Conservation (phyloP, 2,113 vertebrate species). For the Antigone vipio region DNA sequence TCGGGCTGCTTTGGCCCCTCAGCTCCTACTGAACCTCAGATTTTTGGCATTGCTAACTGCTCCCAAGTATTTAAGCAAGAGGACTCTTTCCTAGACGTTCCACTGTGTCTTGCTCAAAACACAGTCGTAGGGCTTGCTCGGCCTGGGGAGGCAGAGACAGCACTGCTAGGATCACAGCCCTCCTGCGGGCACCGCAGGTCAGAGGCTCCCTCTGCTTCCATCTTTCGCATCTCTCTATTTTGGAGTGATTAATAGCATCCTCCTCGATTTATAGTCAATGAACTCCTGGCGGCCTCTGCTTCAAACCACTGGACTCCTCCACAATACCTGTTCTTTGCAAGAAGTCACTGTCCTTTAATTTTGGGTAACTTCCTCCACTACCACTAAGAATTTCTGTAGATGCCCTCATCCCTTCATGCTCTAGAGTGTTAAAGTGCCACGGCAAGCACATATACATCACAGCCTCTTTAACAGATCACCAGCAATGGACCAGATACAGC, state of each 20-base stretch:
- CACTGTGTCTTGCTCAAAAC: not conserved
- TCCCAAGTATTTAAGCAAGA: not conserved
- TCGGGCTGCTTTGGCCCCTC: not conserved
- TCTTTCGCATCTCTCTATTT: not conserved
- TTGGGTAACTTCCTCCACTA: not conserved
- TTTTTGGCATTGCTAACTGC: not conserved
- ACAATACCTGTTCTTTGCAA: not conserved
- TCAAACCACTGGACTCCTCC: not conserved
- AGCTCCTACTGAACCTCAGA: not conserved
- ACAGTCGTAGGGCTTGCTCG: not conserved
- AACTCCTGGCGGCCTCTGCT: not conserved
- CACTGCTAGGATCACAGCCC: not conserved
- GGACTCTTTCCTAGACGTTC: not conserved
- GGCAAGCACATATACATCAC: not conserved
- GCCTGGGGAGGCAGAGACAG: not conserved
- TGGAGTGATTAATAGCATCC: not conserved
- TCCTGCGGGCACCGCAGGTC: not conserved
- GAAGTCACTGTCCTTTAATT: not conserved
- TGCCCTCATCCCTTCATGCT: rapidly evolving
- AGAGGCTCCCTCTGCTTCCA: not conserved
- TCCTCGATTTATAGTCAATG: rapidly evolving
- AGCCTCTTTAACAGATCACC: not conserved
- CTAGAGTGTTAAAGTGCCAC: not conserved
- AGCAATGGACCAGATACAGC: not conserved
- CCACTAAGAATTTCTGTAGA: not conserved